A percentile compares a stretch with the other conserved stretches of the same genome.
Evolutionary conservation across 2,888 invertebrate species (phyloP).

Genomic region (Holacanthella duospinosa): DNA sequence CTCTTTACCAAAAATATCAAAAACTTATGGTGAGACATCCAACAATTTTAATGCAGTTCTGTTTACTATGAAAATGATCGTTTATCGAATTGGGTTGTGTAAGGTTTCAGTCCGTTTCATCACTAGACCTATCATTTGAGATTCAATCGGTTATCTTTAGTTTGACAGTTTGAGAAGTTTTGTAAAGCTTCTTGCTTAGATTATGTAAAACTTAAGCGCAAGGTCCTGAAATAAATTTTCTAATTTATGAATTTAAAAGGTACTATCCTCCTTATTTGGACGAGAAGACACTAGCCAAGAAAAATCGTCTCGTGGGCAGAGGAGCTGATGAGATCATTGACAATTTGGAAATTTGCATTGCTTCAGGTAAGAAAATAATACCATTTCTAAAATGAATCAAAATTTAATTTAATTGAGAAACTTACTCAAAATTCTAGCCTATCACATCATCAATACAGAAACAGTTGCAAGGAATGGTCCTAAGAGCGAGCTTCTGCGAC

Average conservation of each 20-base stretch:
- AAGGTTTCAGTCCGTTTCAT: no score
- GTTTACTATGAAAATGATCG: no score
- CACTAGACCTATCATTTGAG: no score
- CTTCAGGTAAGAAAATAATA: no score
- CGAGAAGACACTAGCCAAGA: not conserved
- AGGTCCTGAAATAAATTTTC: no score
- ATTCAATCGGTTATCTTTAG: no score
- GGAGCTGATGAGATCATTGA: not conserved
- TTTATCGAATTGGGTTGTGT: no score
- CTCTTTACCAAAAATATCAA: conserved; percentile 29
- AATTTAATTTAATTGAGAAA: not conserved
- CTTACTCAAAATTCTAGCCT: not conserved
- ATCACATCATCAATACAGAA: not conserved
- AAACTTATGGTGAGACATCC: conserved; percentile 33
- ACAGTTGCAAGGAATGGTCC: not conserved
- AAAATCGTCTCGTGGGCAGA: not conserved
- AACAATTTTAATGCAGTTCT: no score
- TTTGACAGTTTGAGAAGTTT: no score
- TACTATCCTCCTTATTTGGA: not conserved
- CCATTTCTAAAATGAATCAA: not conserved
- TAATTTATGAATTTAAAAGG: not conserved
- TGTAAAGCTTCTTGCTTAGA: no score
- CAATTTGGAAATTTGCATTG: not conserved
- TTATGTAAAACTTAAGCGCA: no score
- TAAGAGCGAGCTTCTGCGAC: not conserved